Conservation (phyloP, 1,140 invertebrate species). For the Chionoecetes opilio region DNA sequence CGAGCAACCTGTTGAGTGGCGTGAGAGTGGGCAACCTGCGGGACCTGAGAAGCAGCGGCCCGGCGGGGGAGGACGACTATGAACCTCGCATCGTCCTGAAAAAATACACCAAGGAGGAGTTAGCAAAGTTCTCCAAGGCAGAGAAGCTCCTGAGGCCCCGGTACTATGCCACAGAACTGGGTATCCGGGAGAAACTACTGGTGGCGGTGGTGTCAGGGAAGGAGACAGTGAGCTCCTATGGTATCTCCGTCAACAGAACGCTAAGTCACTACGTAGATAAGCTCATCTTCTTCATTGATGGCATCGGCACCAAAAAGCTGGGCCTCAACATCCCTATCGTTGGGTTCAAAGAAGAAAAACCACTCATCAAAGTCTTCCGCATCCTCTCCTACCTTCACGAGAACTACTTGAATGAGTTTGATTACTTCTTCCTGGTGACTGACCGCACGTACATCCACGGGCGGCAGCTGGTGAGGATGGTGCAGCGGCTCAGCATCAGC, state of each 20-base stretch:
- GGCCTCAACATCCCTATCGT: slow-evolving; percentile 82
- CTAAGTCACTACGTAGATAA: slow-evolving; percentile 91
- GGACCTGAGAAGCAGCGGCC: slow-evolving; percentile 67
- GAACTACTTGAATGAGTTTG: slow-evolving; percentile 93
- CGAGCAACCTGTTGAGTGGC: not conserved
- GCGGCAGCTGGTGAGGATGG: slow-evolving; percentile 88
- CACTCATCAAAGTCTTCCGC: slow-evolving; percentile 84
- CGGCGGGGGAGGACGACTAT: slow-evolving; percentile 57
- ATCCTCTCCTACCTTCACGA: slow-evolving; percentile 95
- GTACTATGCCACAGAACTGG: slow-evolving; percentile 96
- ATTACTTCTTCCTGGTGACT: slow-evolving; percentile 94
- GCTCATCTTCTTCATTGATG: slow-evolving; percentile 90
- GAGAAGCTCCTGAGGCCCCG: slow-evolving; percentile 87
- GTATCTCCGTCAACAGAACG: slow-evolving; percentile 92
- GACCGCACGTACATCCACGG: slow-evolving; percentile 93
- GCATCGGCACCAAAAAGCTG: slow-evolving; percentile 87
- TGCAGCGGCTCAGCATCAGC: slow-evolving; percentile 91
- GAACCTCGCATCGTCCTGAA: slow-evolving; percentile 66
- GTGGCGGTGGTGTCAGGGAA: slow-evolving; percentile 91
- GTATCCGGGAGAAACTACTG: slow-evolving; percentile 94
- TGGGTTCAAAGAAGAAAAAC: slow-evolving; percentile 83
- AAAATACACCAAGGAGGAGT: slow-evolving; percentile 65
- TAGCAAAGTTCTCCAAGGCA: slow-evolving; percentile 38
- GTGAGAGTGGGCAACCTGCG: slow-evolving; percentile 55
- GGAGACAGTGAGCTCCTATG: slow-evolving; percentile 88